Percentiles rank a stretch among this genome's conserved stretches.
Evolutionary conservation across 2,113 vertebrate genomes (phyloP).

Genomic region (Anoura caudifer): DNA sequence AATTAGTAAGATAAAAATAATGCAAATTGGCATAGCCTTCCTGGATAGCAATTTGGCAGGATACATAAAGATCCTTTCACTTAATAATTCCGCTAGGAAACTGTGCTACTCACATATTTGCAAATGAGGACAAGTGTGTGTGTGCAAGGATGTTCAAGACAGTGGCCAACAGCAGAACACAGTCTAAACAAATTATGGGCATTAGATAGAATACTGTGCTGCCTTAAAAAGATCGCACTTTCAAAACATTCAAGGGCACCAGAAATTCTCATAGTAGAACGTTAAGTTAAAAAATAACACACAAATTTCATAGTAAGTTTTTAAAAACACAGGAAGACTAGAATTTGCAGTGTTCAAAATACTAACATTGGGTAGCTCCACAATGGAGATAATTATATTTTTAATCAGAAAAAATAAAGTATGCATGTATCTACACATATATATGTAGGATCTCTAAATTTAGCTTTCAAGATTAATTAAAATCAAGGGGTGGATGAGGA

Average conservation of each 20-base stretch:
- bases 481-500: neutral
- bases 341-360: constrained; percentile 4
- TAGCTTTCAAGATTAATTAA: constrained; percentile 9
- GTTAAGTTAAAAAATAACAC: neutral
- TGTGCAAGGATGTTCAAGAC: neutral
- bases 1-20: constrained; percentile 36
- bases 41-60: neutral
- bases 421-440: too few species aligned
- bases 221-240: neutral
- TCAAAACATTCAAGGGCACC: neutral
- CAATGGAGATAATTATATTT: neutral
- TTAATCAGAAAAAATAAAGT: neutral
- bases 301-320: neutral
- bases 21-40: neutral
- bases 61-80: neutral
- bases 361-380: neutral
- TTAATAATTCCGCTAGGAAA: constrained; percentile 4
- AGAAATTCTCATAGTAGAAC: neutral
- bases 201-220: neutral
- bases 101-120: neutral
- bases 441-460: neutral
- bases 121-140: neutral
- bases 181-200: neutral
- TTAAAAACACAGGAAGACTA: neutral
- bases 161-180: neutral